Base-by-base conservation (phyloP, 2,113 vertebrate species). In the Pachycephala philippinensis region DNA sequence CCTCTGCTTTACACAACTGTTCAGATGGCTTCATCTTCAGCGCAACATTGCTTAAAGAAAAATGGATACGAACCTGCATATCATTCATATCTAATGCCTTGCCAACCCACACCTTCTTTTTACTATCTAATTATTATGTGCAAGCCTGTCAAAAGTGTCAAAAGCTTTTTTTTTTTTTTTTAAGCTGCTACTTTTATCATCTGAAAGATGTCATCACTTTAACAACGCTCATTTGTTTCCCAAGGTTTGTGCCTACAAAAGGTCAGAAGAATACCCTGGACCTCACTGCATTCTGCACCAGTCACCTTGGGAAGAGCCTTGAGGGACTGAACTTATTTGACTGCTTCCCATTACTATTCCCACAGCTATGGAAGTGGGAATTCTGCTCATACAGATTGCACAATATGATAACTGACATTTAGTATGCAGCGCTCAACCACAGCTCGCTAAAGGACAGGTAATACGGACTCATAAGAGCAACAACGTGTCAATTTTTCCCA, bases 91-190 rank as follows among this genome's bases (percentile, higher is more conserved):
- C 71, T 91, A 86, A 80, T 42, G 50, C 40, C 57, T 89, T 87
- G 70, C 63, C 78, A 91, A 61, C 65, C 66, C 68, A 93, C 84
- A 88, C 66, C 77, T 91, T 87, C 82, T 78, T 95, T 91, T 70
- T 77, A 93, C 56, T 86, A 69, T 11, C 70, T 94, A 96, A 93
- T 96, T 84, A 88, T 40, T 68, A 71, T 31, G 64, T 78, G 83
- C 82, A 78, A 95, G 71, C 24, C 92, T 88, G 90, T 93, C 93
- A 95, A 61, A 94, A 85, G 8, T 50, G 57, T 82, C 92, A 93
- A 76, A 92, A 83, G 75, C 39, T 49, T 60, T 37, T 92, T 60
- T 49, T 60, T 37, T 92, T 60, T 71, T 74, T 30, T 28, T 42
- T 42, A 17, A 64, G 59, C 49, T 90, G 50, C 37, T 94, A 71